Evolutionary conservation across 2,888 invertebrate species (phyloP), one percentile per base, ranked within the genome.

Genomic region (Blera fallax): DNA sequence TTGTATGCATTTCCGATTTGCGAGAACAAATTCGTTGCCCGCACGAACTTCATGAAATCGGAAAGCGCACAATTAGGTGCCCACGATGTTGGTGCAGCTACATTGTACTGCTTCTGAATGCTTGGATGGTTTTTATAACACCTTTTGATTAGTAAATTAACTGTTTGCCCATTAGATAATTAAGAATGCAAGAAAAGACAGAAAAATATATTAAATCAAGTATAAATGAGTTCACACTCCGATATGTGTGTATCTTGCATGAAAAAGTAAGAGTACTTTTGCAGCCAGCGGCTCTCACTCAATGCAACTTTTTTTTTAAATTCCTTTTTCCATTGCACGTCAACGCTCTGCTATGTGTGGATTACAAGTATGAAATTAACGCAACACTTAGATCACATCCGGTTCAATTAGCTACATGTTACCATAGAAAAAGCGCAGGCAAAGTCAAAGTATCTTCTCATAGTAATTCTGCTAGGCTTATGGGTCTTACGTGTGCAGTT

Each of bases 161-260:
- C 80, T 50, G 74, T 80, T 74, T 80, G 74, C 29, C 34, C 62
- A 81, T 81, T 85, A 85, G 81, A 72, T 85, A 85, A 85, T 81
- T 70, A 48, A 34, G 69, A 54, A 84, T 69, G 62, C 54, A 73
- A 85, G 77, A 80, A 62, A 43, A 70, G 43, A 67, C 65, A 74
- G 45, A 67, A 21, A 69, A 54, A 52, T 65, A 60, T 76, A 77
- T 67, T 24, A 60, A 50, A 62, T 73, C 52, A 24, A 54, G 74
- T 56, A 40, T 16, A 50, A 60, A 60, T 45, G 34, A 50, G 58
- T 58, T 37, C 45, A 65, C 56, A 56, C 40, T 43, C 11, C 14
- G 7, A 37, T 6, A 37, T 2, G 8, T 0, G 21, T 10, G 18
- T 11, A 14, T 37, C 11, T 40, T 45, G 29, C n/a, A 48, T 34